Base-by-base conservation (phyloP, 2,797 vertebrate genomes). In the Sebastes variabilis region DNA sequence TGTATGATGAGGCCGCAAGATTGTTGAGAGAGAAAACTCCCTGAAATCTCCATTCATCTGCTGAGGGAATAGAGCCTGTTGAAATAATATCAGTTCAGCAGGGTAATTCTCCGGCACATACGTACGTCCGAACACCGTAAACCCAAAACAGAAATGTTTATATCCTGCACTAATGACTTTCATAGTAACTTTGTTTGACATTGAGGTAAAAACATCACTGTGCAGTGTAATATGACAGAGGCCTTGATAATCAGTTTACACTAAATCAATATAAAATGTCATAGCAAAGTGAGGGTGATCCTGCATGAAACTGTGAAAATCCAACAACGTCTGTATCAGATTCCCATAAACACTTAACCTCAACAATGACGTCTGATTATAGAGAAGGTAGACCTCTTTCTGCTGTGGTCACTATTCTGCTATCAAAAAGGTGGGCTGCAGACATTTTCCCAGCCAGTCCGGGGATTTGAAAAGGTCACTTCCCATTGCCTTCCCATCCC, bases 11-110 rank as follows among this genome's bases (percentile, higher is more conserved):
- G 82, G 90, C 87, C 79, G 83, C 67, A 55, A 71, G 81, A 72
- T 77, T 92, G 92, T 92, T 93, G 91, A 87, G 86, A 93, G 87
- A 94, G 90, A 93, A 93, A 94, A 94, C 89, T 93, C 90, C 82
- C 88, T 81, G 77, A 90, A 93, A 92, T 89, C 87, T 87, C 87
- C 71, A 46, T 74, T 88, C 84, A 75, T 90, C 80, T 89, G 83
- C 80, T 80, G 49, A 65, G 86, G 85, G 82, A 89, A 83, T 83
- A 77, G 61, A 74, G 84, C 75, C 78, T 88, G 89, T 92, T 94
- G 90, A 90, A 93, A 92, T 82, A 92, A 91, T 76, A 88, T 69
- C 73, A 77, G 68, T 82, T 76, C 69, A 62, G 56, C 72, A 3
- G 77, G 83, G 73, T 85, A 88, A 90, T 85, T 87, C 80, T 85